Conservation (phyloP, 2,113 vertebrate genomes). For the Eclectus roratus region DNA sequence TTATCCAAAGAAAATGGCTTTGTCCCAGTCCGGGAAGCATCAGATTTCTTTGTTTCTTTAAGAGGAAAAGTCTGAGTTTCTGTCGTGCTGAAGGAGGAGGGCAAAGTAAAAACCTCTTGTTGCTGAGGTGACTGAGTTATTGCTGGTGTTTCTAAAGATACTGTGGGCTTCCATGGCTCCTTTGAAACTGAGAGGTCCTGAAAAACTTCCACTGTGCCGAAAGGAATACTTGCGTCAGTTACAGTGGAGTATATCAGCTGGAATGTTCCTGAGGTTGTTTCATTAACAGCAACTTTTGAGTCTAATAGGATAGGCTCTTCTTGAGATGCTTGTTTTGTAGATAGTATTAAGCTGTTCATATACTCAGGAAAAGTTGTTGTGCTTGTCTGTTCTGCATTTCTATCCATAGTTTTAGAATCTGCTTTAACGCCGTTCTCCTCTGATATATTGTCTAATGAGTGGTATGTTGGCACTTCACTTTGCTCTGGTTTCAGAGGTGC, state of each 20-base stretch:
- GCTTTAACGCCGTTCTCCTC: background rate
- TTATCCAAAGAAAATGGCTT: background rate
- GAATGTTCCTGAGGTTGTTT: background rate
- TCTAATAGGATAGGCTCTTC: background rate
- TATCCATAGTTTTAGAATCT: background rate
- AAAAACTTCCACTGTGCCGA: background rate
- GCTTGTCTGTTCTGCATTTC: background rate
- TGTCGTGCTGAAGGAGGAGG: background rate
- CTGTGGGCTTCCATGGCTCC: background rate
- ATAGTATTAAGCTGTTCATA: background rate
- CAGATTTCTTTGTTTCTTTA: background rate
- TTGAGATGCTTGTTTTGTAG: background rate
- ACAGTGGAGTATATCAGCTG: background rate
- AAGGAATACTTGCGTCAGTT: background rate
- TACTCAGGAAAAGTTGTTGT: background rate
- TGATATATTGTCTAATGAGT: background rate
- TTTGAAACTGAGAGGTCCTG: background rate
- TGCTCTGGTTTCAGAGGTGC: background rate
- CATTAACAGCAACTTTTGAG: background rate
- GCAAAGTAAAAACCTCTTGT: background rate
- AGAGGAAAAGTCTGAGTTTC: background rate
- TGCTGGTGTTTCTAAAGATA: background rate
- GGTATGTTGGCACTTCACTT: background rate
- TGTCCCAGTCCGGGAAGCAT: background rate
- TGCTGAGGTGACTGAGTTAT: background rate